Base-by-base conservation (phyloP, 2,797 vertebrate genomes). In the Ptychobarbus kaznakovi region DNA sequence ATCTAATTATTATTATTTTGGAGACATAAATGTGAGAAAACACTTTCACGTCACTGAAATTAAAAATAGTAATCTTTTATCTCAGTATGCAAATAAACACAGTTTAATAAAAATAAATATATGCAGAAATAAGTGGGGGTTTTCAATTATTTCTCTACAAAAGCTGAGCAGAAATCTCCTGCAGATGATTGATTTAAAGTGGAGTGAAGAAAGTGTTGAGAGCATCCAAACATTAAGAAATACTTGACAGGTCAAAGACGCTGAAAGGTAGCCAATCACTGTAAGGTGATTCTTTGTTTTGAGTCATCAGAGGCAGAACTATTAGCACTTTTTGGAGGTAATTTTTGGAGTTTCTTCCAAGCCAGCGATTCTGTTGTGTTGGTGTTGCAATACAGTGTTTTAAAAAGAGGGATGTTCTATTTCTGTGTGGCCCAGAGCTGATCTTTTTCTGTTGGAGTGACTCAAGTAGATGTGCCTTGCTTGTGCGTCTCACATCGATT, bases 401-500 rank as follows among this genome's bases (percentile, higher is more conserved):
- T 32, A 75, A 22, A 7, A 75, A 65, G 44, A 42, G 10, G 28
- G 38, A 28, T 3, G 3, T 9, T 35, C 18, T 35, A 10, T 65
- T 83, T 72, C 63, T 82, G 51, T 75, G 35, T 25, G 40, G 77
- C 81, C 80, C 80, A 83, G 22, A 61, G 22, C 46, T 22, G 25
- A 25, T 80, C 74, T 32, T 81, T 6, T 49, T 25, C 68, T 74
- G 72, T 80, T 56, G 38, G 75, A 85, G 89, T 87, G 83, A 86
- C 86, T 90, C 74, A 53, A 82, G 79, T 88, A 90, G 88, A 74
- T 85, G 80, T 91, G 88, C 89, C 89, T 89, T 87, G 83, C 79
- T 87, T 89, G 63, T 80, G 87, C 82, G 83, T 87, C 86, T 87
- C 87, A 42, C 81, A 92, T 93, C 85, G 91, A 93, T 93, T 82